Base-by-base conservation (phyloP, 2,113 vertebrate genomes). In the Spheniscus mendiculus region DNA sequence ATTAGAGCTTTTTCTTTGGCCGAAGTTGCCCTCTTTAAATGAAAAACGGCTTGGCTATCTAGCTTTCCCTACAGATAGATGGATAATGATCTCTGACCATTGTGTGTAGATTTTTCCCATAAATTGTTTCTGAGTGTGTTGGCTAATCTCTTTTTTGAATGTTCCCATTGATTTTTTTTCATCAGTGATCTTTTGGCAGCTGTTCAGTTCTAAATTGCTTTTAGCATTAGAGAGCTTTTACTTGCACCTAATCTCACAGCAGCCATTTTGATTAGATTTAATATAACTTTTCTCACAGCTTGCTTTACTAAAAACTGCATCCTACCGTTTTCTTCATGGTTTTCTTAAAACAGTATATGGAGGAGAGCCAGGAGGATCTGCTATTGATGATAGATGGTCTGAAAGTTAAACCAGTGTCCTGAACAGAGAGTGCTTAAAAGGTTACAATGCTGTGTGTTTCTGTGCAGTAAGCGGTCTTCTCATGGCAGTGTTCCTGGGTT, bases 181-280 rank as follows among this genome's bases (percentile, higher is more conserved):
- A 62, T 77, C 93, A 72, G 83, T 94, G 93, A 96, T 96, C 87
- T 96, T 95, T 96, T 97, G 95, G 95, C 96, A 96, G 91, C 89
- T 69, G 53, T 95, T 96, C 94, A 95, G 91, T 89, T 93, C 89
- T 91, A 95, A 97, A 97, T 96, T 96, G 87, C 93, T 97, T 93
- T 96, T 96, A 94, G 91, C 94, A 94, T 96, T 91, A 97, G 93
- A 76, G 94, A 96, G 96, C 89, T 96, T 97, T 94, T 80, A 72
- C 70, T 94, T 96, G 93, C 70, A 85, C 93, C 91, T 96, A 91
- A 93, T 97, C 94, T 94, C 89, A 15, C 61, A 87, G 87, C 83
- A 96, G 89, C 87, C 97, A 96, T 96, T 97, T 95, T 93, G 81
- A 87, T 94, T 87, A 87, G 87, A 89, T 97, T 96, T 85, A 92